These are phyloP conservation scores for Camponotus vicinus DNA, from an alignment of 1,140 invertebrate species.

Conservation along the genomic window DNA sequence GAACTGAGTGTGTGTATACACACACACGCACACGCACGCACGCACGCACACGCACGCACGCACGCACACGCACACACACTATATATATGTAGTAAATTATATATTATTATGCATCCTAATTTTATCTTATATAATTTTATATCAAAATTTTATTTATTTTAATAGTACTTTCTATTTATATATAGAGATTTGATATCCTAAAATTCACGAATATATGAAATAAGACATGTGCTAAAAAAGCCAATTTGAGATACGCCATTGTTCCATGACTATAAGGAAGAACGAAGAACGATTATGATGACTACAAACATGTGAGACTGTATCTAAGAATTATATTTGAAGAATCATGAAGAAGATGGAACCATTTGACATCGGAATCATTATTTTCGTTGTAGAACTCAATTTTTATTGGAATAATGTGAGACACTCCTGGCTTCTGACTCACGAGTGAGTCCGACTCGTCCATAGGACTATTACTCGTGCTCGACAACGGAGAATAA, in stretches of 20 bases:
- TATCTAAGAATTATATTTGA: background rate
- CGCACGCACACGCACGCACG: too few relatives aligned
- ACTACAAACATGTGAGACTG: conserved; percentile 15
- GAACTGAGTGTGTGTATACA: too few relatives aligned
- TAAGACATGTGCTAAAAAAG: background rate
- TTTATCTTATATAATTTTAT: background rate
- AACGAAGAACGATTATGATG: background rate
- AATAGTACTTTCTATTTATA: too few relatives aligned
- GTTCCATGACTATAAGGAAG: background rate
- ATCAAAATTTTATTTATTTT: background rate
- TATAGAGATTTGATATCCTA: too few relatives aligned
- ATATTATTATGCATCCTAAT: background rate
- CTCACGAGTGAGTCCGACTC: conserved; percentile 5
- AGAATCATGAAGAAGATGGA: background rate
- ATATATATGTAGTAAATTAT: background rate
- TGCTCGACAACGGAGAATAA: background rate
- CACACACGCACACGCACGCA: too few relatives aligned
- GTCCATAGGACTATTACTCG: conserved; percentile 19
- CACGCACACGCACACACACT: too few relatives aligned
- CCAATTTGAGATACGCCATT: conserved; percentile 1
- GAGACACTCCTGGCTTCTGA: background rate
- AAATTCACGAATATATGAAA: background rate
- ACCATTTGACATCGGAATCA: background rate
- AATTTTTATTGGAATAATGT: background rate
- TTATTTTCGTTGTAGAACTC: background rate